Percentiles rank a stretch among this genome's conserved stretches.
Evolutionary conservation across 2,113 vertebrate genomes (phyloP).

Genomic region (Etheostoma cragini): DNA sequence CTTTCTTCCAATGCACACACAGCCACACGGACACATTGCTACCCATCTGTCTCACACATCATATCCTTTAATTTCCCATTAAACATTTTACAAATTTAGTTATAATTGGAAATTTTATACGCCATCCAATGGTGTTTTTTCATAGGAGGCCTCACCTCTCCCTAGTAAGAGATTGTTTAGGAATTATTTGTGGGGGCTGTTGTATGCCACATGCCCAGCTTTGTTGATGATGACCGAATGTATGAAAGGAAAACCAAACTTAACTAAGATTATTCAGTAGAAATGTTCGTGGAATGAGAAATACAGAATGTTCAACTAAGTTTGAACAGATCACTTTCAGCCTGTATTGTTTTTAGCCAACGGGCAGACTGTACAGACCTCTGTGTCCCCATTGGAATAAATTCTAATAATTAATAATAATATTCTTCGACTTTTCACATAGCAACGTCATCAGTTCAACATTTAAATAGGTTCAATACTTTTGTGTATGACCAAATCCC

Average conservation of each 20-base stretch:
- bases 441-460: neutral
- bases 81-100: conserved; percentile 2
- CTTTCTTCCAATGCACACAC: conserved; percentile 20
- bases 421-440: neutral
- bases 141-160: neutral
- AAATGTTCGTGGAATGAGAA: neutral
- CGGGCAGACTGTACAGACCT: neutral
- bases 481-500: no score
- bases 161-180: neutral
- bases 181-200: neutral
- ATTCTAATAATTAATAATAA: no score
- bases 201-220: neutral
- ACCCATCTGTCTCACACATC: conserved; percentile 3
- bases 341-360: neutral
- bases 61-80: conserved; percentile 12
- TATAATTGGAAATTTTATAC: conserved; percentile 1
- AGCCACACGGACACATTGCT: conserved; percentile 17
- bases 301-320: neutral
- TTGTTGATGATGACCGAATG: neutral
- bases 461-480: no score
- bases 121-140: neutral
- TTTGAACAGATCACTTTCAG: neutral
- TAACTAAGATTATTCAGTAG: neutral
- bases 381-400: neutral
- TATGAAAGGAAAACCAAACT: neutral